A percentile compares a stretch with the other conserved stretches of the same genome.
Conservation (phyloP, 2,113 vertebrate species). For the Chroicocephalus ridibundus region DNA sequence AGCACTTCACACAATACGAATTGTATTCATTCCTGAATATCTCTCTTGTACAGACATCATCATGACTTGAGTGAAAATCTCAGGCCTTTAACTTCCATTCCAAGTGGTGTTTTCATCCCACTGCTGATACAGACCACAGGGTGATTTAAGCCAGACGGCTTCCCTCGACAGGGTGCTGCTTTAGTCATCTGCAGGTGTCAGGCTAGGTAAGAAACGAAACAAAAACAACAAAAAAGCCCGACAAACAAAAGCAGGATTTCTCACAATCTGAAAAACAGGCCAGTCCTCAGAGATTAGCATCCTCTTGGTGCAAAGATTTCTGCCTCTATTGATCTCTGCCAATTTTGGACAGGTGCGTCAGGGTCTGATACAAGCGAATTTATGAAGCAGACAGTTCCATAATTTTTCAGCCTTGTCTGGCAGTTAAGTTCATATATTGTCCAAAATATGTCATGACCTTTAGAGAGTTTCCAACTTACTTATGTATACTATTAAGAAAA, state of each 20-base stretch:
- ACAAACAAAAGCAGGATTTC: neutral
- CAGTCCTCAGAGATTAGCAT: neutral
- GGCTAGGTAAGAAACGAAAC: neutral
- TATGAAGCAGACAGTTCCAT: neutral
- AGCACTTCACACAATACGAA: neutral
- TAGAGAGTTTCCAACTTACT: conserved; percentile 11
- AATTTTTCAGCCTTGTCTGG: conserved; percentile 19
- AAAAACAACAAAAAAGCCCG: neutral
- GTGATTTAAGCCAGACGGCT: neutral
- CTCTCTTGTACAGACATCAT: neutral
- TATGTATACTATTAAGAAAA: neutral
- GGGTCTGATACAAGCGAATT: neutral
- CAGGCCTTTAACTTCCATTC: neutral
- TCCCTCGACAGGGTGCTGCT: neutral
- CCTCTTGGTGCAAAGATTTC: neutral
- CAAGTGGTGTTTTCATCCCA: neutral
- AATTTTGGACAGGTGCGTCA: neutral
- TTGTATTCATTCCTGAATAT: neutral
- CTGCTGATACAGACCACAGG: neutral
- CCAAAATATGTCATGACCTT: conserved; percentile 22
- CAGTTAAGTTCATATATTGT: neutral
- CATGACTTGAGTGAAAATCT: neutral
- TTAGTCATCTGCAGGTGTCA: neutral
- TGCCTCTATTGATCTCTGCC: neutral
- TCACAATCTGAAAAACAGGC: neutral